phyloP scores from a whole-genome alignment of 2,888 invertebrate genomes.

The Himalopsyche japonica region DNA sequence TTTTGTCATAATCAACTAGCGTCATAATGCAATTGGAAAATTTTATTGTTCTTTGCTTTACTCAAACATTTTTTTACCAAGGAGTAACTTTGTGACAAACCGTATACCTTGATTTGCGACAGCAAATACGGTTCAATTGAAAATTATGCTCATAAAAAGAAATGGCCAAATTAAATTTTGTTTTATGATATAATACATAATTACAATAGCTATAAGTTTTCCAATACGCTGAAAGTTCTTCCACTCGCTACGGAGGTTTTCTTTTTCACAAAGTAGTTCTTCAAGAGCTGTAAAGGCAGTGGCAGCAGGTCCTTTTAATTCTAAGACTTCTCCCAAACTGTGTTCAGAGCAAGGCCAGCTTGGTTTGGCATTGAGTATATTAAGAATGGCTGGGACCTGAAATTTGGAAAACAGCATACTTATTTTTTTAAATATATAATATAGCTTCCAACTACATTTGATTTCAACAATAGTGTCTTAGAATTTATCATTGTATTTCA shows the following conservation, averaged over 20 bases:
- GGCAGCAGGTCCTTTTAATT: conserved; percentile 45
- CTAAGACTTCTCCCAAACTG: conserved; percentile 50
- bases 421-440: background rate
- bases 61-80: too few relatives aligned
- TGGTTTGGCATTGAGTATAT: conserved; percentile 50
- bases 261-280: conserved; percentile 53
- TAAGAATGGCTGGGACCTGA: conserved; percentile 52
- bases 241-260: conserved; percentile 55
- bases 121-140: too few relatives aligned
- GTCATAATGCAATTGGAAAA: too few relatives aligned
- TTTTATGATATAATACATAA: conserved; percentile 19
- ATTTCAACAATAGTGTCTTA: too few relatives aligned
- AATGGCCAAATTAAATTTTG: too few relatives aligned
- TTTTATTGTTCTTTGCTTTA: too few relatives aligned
- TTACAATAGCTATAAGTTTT: conserved; percentile 43
- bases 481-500: too few relatives aligned
- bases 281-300: conserved; percentile 54
- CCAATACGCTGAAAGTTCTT: conserved; percentile 43
- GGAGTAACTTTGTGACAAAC: too few relatives aligned
- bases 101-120: too few relatives aligned
- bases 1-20: too few relatives aligned
- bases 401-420: background rate
- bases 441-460: too few relatives aligned
- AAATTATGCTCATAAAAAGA: too few relatives aligned
- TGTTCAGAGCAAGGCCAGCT: conserved; percentile 58